A percentile compares a stretch with the other conserved stretches of the same genome.
These are phyloP conservation scores for Linhomoeus sp. DNA, from an alignment of 2,888 invertebrate species.

Conservation along the genomic window DNA sequence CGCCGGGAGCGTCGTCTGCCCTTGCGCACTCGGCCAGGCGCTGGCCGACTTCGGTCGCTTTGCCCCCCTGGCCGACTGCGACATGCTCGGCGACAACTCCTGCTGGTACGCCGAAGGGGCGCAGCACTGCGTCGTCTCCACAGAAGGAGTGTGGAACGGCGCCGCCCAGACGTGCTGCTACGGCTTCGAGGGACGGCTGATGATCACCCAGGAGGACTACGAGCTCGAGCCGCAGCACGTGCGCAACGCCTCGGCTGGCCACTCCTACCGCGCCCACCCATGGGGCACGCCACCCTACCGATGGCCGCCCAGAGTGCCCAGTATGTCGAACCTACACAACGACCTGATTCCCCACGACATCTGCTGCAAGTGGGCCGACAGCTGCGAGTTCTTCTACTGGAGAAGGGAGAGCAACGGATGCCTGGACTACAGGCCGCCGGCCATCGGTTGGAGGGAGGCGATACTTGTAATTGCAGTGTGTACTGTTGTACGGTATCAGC, in stretches of 20 bases:
- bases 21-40: slow-evolving; percentile 72
- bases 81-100: slow-evolving; percentile 63
- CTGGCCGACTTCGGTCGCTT: slow-evolving; percentile 73
- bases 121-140: slow-evolving; percentile 58
- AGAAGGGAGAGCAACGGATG: slow-evolving; percentile 75
- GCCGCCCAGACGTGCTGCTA: slow-evolving; percentile 86
- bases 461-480: too few species aligned
- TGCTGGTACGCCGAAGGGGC: slow-evolving; percentile 74
- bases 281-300: slow-evolving; percentile 14
- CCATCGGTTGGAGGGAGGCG: too few species aligned
- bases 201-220: slow-evolving; percentile 89
- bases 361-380: slow-evolving; percentile 76
- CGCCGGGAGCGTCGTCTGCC: slow-evolving; percentile 40
- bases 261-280: slow-evolving; percentile 49
- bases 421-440: slow-evolving; percentile 31
- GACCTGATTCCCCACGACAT: slow-evolving; percentile 56
- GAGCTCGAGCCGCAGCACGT: slow-evolving; percentile 33
- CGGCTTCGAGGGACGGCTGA: slow-evolving; percentile 65
- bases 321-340: slow-evolving; percentile 81
- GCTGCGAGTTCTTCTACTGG: slow-evolving; percentile 85
- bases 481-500: too few species aligned
- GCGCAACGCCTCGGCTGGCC: slow-evolving; percentile 54
- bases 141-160: slow-evolving; percentile 11
- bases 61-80: slow-evolving; percentile 70
- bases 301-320: slow-evolving; percentile 44